phyloP scores from a whole-genome alignment of 2,113 vertebrate species.

The Salvelinus alpinus region DNA sequence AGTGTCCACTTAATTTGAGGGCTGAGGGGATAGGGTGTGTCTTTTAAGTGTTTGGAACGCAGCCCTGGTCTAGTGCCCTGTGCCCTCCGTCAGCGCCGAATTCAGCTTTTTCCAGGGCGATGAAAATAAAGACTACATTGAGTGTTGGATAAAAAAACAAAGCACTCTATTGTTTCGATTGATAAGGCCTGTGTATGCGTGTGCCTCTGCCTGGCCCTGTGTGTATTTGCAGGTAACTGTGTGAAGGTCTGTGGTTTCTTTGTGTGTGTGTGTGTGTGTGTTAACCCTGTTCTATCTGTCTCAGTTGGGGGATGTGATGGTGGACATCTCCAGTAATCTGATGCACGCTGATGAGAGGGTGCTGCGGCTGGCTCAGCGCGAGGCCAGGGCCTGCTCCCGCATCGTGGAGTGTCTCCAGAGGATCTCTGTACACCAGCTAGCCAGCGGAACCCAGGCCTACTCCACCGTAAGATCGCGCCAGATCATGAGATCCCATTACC shows the following conservation, averaged over 20 bases:
- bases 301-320: conserved; percentile 94
- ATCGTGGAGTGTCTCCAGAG: conserved; percentile 89
- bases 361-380: conserved; percentile 91
- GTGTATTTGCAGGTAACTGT: not conserved
- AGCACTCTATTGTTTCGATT: no score
- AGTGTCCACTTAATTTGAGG: no score
- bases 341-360: conserved; percentile 94
- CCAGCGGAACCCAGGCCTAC: conserved; percentile 85
- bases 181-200: not conserved
- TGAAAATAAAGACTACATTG: no score
- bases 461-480: conserved; percentile 79
- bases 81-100: not conserved
- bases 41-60: no score
- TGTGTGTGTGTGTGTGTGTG: conserved; percentile 30
- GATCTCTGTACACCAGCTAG: conserved; percentile 82
- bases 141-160: no score
- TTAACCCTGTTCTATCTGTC: conserved; percentile 3
- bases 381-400: conserved; percentile 88
- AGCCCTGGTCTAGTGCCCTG: not conserved
- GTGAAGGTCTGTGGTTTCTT: not conserved
- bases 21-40: no score
- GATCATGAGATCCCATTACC: not conserved
- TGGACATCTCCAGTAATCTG: conserved; percentile 95
- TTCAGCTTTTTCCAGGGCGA: no score
- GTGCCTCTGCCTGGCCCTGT: not conserved